Evolutionary conservation across 1,140 invertebrate genomes (phyloP), one percentile per base, ranked within the genome.

Genomic region (Drosophila rufa): DNA sequence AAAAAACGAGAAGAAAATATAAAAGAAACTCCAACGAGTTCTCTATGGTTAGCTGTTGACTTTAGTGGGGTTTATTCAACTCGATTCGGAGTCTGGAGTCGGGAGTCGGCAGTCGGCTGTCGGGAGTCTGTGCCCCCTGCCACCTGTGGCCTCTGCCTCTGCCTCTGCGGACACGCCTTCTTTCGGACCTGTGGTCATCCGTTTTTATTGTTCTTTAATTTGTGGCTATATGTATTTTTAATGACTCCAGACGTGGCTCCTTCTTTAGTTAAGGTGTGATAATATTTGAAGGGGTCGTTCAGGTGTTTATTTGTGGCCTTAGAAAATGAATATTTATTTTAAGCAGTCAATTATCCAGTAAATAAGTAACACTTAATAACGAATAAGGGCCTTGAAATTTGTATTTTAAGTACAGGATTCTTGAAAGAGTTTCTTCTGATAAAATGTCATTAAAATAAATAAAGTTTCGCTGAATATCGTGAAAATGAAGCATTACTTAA

Each of bases 51-150:
- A 47, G 50, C 69, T 53, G 77, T 64, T 74, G 71, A 65, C 80
- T 75, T 58, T 53, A 60, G 62, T 77, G 50, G 62, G 68, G 84
- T 83, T 84, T 82, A 87, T 87, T 87, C 84, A 87, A 87, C 84
- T 71, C 79, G 69, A 69, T 73, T 62, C 64, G 66, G 66, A 51
- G 33, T 53, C 40, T 60, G 56, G 64, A 69, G 64, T 30, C 50
- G 19, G 30, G 60, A 22, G 59, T 38, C 40, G 55, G 55, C 56
- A 57, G 62, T 30, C 50, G 19, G 30, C 53, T 17, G 59, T 38
- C 43, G 33, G 42, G 66, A 58, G 53, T 71, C 67, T 71, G 69
- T 71, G 64, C 65, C 43, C 68, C 46, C 47, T 67, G 47, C 67
- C 67, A 70, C 67, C 67, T 70, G 67, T 70, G 67, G 67, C 48